These are phyloP conservation scores for Chaenocephalus aceratus DNA, from an alignment of 2,113 vertebrate genomes.

Conservation along the genomic window DNA sequence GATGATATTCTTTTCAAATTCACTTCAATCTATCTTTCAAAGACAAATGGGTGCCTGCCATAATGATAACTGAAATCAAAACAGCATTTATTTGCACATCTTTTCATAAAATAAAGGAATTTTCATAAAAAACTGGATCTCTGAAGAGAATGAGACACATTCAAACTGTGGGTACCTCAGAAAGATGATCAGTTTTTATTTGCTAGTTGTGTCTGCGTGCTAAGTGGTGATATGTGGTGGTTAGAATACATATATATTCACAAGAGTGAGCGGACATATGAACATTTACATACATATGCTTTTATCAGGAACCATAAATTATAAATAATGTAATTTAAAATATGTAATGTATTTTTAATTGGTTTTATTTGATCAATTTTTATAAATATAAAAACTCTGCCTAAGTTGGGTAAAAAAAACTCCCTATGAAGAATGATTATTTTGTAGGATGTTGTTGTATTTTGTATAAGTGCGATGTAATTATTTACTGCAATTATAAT, in stretches of 20 bases:
- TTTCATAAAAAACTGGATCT: neutral
- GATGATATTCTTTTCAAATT: neutral
- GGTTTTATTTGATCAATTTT: neutral
- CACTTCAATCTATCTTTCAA: neutral
- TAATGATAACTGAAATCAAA: neutral
- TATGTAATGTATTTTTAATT: too few species aligned
- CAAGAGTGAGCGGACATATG: neutral
- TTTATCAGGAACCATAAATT: too few species aligned
- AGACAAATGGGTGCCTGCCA: neutral
- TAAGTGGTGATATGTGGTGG: neutral
- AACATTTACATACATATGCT: neutral
- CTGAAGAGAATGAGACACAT: neutral
- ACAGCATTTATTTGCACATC: neutral
- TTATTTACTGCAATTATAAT: neutral
- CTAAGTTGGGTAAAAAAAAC: neutral
- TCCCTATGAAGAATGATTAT: neutral
- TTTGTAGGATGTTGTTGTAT: neutral
- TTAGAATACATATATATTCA: neutral
- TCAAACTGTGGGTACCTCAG: neutral
- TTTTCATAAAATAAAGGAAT: neutral
- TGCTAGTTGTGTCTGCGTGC: too few species aligned
- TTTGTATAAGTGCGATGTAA: neutral
- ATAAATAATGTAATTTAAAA: too few species aligned
- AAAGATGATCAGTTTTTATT: neutral
- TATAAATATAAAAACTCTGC: neutral